A percentile compares a stretch with the other conserved stretches of the same genome.
Conservation (phyloP, 2,797 vertebrate species). For the Myoxocephalus aenaeus region DNA sequence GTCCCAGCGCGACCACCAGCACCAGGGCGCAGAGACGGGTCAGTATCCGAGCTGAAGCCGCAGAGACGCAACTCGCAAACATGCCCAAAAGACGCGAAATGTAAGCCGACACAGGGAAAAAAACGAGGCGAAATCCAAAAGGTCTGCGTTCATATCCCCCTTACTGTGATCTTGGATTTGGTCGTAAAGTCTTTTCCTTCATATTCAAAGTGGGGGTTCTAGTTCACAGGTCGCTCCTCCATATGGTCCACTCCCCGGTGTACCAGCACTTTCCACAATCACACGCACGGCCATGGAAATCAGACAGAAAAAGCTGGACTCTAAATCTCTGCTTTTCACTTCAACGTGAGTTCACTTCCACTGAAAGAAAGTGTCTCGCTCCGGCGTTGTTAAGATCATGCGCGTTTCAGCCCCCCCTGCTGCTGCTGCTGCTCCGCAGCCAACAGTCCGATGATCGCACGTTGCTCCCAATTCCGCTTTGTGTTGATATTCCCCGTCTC, state of each 20-base stretch:
- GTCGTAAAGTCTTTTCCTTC: conserved; percentile 51
- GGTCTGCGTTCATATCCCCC: conserved; percentile 66
- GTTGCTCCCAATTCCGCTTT: conserved; percentile 68
- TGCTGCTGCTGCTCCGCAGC: neutral
- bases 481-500: conserved; percentile 62
- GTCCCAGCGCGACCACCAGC: conserved; percentile 66
- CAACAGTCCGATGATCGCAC: conserved; percentile 51
- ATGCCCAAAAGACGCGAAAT: conserved; percentile 76
- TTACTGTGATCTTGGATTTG: conserved; percentile 30
- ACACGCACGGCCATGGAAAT: conserved; percentile 30
- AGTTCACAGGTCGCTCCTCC: conserved; percentile 34
- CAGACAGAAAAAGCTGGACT: conserved; percentile 5
- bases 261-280: conserved; percentile 34
- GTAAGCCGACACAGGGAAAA: conserved; percentile 62
- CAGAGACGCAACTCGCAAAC: conserved; percentile 75
- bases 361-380: conserved; percentile 67
- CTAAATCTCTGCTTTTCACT: conserved; percentile 63
- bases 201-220: conserved; percentile 34
- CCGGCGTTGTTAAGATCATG: conserved; percentile 52
- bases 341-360: conserved; percentile 46
- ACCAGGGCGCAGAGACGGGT: conserved; percentile 70
- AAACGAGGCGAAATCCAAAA: conserved; percentile 42
- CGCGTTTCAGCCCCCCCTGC: conserved; percentile 40
- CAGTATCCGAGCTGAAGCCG: conserved; percentile 68
- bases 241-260: conserved; percentile 22